A percentile compares a stretch with the other conserved stretches of the same genome.
These are phyloP conservation scores for Macrotrachela quadricornifera DNA, from an alignment of 1,140 invertebrate species.

Conservation along the genomic window DNA sequence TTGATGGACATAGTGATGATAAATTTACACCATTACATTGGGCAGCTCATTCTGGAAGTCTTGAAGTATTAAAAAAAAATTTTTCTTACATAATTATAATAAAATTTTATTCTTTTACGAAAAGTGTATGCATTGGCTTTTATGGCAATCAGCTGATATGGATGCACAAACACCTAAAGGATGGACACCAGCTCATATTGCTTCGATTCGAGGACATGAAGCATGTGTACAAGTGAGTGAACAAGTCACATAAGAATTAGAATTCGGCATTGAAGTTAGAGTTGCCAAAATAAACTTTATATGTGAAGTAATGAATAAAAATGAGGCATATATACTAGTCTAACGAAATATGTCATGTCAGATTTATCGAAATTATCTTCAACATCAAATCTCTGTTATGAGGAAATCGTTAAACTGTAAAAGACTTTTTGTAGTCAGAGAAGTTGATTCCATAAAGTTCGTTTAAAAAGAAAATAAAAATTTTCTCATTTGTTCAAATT, in stretches of 20 bases:
- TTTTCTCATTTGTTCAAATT: no score
- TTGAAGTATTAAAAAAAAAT: constrained; percentile 18
- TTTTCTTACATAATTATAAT: not conserved
- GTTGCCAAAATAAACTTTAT: no score
- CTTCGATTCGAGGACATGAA: constrained; percentile 28
- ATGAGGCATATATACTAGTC: no score
- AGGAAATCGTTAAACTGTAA: no score
- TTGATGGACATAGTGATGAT: constrained; percentile 18
- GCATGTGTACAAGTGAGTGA: constrained; percentile 24
- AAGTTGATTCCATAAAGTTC: no score
- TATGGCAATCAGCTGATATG: constrained; percentile 30
- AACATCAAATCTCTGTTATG: no score
- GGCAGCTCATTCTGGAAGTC: constrained; percentile 22
- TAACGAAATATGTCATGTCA: not conserved
- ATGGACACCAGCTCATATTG: constrained; percentile 29
- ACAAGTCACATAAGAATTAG: no score
- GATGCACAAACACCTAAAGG: constrained; percentile 25
- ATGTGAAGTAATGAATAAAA: no score
- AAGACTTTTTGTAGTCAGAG: no score
- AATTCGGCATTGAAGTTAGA: no score
- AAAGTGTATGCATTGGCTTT: constrained; percentile 30
- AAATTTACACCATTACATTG: constrained; percentile 30
- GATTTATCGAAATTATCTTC: no score
- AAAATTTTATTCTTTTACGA: not conserved
- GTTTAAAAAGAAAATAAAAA: no score